Base-by-base conservation (phyloP, 2,797 vertebrate genomes). In the Rhinogobio ventralis region DNA sequence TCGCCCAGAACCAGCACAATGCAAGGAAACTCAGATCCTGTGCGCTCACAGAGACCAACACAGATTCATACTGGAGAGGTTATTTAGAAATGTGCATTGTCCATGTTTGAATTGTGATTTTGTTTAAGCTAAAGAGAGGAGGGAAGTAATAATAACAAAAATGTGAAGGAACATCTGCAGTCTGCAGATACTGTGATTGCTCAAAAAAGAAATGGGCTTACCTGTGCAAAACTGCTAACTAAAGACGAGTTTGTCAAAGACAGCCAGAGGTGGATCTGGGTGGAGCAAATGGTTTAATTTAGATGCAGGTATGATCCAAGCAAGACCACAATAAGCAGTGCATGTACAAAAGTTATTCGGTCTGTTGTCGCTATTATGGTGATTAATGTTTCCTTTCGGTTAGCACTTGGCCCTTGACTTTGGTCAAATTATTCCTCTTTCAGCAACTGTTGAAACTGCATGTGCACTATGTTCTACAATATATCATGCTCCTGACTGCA, bases 11-110 rank as follows among this genome's bases (percentile, higher is more conserved):
- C 51, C 53, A 71, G 73, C 79, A 92, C 92, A 93, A 92, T 92
- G 89, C 81, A 85, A 92, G 90, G 90, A 93, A 92, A 81, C 86
- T 4, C 23, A 17, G 11, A 13, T 90, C 36, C 46, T 72, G 86
- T 55, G 79, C 19, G 7, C 42, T 78, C 53, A 36, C 33, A 30
- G 20, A 23, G 67, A 67, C 67, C 20, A 71, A 13, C 45, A 23
- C n/a, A 14, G 6, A 20, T 25, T n/a, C 28, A 62, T 28, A 36
- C 53, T 53, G 75, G 14, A 75, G 55, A 13, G 42, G 25, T 42
- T 23, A 1, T 42, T 15, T 42, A 46, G 42, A 36, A 49, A 39
- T 2, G 9, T 1, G 13, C 46, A 87, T 86, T 83, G 77, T 85
- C 15, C 57, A 57, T 76, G 60, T 23, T 42, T 46, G 15, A 73